Evolutionary conservation across 1,140 invertebrate genomes (phyloP), one percentile per base, ranked within the genome.

Genomic region (Colletes latitarsis): DNA sequence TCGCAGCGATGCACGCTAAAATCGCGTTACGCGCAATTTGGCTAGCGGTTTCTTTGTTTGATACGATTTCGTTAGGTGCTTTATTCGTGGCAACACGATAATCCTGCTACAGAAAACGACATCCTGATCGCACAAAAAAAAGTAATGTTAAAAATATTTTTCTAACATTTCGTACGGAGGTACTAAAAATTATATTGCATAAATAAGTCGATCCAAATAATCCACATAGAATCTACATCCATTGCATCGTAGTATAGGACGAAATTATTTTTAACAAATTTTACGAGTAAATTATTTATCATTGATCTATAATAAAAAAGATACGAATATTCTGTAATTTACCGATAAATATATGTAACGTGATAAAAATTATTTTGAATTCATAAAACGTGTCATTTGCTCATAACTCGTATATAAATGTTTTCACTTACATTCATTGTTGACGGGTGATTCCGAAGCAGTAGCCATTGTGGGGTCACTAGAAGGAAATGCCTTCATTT

Each of bases 401-500:
- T 6, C 17, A 5, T 57, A 49, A 4, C 6, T 52, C 49, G 6
- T 41, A 14, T 0, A 43, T 0, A 43, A 21, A 75, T 81, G 39
- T 73, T 46, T 39, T 64, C 55, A 89, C 89, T 90, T 67, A 91
- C 90, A 60, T 81, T 90, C 89, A 41, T 72, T 82, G 53, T 74
- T 82, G n/a, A 83, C 80, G 19, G 84, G 74, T 19, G 81, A 86
- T 57, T 92, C 86, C 17, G 89, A 66, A 80, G 82, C 85, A 14
- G 91, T 89, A 60, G 91, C 90, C 91, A 92, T 91, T 52, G 73
- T 53, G 19, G 52, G 73, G 6, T 74, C 43, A 43, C 84, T 85
- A 58, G 58, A 85, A 84, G 43, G 73, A 6, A 75, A 85, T 57
- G 68, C 19, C 41, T 58, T 12, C 17, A 55, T 62, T 66, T 55